Evolutionary conservation across 2,797 vertebrate species (phyloP).

Genomic region (Bufotes viridis): DNA sequence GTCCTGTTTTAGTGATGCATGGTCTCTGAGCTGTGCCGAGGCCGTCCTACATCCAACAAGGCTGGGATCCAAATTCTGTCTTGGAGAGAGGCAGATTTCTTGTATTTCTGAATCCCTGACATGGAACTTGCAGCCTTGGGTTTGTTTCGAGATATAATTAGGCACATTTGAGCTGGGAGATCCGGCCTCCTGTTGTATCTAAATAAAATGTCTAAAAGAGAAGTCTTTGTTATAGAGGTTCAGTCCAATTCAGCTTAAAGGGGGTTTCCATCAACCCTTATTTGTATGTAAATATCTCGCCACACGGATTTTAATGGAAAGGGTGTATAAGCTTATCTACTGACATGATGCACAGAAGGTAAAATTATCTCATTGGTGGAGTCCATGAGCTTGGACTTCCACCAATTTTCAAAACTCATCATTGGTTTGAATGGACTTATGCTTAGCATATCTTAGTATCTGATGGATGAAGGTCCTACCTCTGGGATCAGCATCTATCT

Average conservation of each 20-base stretch:
- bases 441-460: no score
- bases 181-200: background rate
- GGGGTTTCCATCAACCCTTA: no score
- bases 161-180: background rate
- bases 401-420: no score
- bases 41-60: background rate
- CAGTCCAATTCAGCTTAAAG: background rate
- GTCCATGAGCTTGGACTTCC: no score
- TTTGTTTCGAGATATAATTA: background rate
- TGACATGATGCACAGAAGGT: no score
- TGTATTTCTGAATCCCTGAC: background rate
- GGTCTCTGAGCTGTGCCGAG: constrained; percentile 4
- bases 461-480: no score
- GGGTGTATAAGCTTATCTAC: no score
- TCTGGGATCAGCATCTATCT: no score
- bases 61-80: background rate
- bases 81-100: background rate
- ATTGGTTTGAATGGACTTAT: no score
- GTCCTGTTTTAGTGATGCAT: constrained; percentile 38
- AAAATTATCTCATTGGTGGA: no score
- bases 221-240: background rate
- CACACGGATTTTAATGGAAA: no score
- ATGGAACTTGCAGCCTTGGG: background rate
- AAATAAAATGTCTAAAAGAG: background rate
- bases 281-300: no score